These are phyloP conservation scores for Ia io DNA, from an alignment of 2,113 vertebrate genomes.

Conservation along the genomic window DNA sequence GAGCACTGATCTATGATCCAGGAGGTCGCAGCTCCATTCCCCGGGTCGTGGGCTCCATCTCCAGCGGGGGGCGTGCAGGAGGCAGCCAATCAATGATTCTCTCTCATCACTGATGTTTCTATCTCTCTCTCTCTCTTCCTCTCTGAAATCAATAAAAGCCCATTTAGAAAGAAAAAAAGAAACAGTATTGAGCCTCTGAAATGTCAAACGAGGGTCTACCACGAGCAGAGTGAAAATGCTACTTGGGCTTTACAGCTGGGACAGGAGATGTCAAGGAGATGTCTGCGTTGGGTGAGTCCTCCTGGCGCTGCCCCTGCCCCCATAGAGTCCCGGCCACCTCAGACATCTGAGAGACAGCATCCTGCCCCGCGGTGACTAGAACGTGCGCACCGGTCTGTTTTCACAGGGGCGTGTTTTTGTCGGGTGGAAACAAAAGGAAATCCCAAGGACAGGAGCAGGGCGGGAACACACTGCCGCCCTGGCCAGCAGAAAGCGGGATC, in stretches of 20 bases:
- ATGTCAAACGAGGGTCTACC: background rate
- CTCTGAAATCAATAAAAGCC: too few species aligned
- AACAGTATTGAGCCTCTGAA: background rate
- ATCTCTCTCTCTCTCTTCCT: too few species aligned
- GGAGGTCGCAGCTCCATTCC: too few species aligned
- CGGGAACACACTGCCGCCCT: background rate
- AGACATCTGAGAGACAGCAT: background rate
- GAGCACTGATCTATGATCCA: too few species aligned
- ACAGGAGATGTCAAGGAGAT: background rate
- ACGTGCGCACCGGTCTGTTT: background rate
- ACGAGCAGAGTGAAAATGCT: background rate
- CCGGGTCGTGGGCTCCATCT: too few species aligned
- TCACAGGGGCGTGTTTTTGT: background rate
- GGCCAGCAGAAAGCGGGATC: background rate
- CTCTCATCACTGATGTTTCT: too few species aligned
- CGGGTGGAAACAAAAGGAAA: background rate
- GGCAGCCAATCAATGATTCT: too few species aligned
- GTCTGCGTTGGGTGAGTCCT: background rate
- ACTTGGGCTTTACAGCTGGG: background rate
- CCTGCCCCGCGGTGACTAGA: background rate
- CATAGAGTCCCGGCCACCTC: background rate
- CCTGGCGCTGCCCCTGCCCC: background rate
- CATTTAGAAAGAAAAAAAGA: background rate
- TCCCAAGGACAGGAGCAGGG: background rate
- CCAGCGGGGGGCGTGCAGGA: too few species aligned